Conservation (phyloP, 2,888 invertebrate genomes). For the Hydrotaea cyrtoneurina region DNA sequence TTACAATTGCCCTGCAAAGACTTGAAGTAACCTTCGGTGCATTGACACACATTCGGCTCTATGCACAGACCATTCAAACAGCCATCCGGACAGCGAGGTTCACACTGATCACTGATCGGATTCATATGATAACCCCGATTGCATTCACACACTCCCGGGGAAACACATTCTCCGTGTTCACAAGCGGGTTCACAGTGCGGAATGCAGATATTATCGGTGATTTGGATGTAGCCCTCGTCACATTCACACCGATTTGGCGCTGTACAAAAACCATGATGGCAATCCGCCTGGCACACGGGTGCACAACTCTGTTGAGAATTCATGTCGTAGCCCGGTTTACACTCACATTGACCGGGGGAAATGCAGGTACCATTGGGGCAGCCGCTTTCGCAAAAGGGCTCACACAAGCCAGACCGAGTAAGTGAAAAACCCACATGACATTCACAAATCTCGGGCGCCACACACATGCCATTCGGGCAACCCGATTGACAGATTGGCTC, state of each 20-base stretch:
- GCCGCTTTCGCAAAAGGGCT: constrained; percentile 71
- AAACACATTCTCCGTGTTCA: constrained; percentile 73
- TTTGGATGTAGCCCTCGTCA: constrained; percentile 47
- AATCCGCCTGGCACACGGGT: constrained; percentile 62
- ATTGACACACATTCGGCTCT: constrained; percentile 71
- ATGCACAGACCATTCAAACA: constrained; percentile 75
- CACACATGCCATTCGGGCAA: constrained; percentile 77
- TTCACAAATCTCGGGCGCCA: constrained; percentile 82
- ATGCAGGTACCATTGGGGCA: constrained; percentile 71
- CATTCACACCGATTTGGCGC: constrained; percentile 74
- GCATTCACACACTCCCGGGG: constrained; percentile 75
- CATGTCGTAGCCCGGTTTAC: constrained; percentile 68
- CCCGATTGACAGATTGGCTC: constrained; percentile 73
- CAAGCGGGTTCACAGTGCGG: constrained; percentile 69
- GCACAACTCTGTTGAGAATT: constrained; percentile 54
- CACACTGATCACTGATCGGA: constrained; percentile 60
- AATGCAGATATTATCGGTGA: constrained; percentile 32
- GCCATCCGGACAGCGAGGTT: constrained; percentile 62
- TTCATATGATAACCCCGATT: constrained; percentile 70
- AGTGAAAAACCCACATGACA: constrained; percentile 83
- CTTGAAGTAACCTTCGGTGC: constrained; percentile 48
- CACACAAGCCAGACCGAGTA: constrained; percentile 74
- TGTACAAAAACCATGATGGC: constrained; percentile 75
- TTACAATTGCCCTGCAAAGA: constrained; percentile 47
- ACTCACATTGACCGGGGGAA: constrained; percentile 74